phyloP scores from a whole-genome alignment of 2,888 invertebrate genomes.

The Heliconius ethilla region DNA sequence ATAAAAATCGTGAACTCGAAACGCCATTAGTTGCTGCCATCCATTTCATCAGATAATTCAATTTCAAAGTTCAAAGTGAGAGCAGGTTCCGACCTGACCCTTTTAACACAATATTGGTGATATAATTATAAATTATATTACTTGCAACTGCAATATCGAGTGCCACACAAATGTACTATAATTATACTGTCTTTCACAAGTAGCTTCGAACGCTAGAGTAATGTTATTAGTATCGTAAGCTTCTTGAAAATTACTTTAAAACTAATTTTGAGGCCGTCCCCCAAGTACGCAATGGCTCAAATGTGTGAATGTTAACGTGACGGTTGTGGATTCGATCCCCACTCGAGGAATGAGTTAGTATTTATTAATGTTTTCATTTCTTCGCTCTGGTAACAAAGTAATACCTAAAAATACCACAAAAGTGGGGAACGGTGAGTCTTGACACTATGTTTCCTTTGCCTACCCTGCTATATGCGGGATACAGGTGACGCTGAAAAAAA shows the following conservation, averaged over 20 bases:
- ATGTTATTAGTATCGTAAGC: neutral
- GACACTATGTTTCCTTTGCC: too few species aligned
- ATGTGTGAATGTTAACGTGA: too few species aligned
- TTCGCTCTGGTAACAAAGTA: too few species aligned
- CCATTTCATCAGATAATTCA: constrained; percentile 31
- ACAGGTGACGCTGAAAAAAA: too few species aligned
- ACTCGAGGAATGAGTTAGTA: too few species aligned
- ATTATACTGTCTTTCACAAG: neutral
- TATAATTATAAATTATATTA: constrained; percentile 29
- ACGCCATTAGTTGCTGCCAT: constrained; percentile 12
- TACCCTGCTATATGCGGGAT: too few species aligned
- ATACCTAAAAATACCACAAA: too few species aligned
- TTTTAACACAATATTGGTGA: constrained; percentile 28
- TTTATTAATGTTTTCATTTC: too few species aligned
- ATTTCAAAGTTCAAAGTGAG: constrained; percentile 33
- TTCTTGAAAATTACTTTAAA: neutral
- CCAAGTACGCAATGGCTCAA: too few species aligned
- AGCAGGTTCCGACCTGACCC: constrained; percentile 29
- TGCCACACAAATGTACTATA: neutral
- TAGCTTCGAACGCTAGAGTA: neutral
- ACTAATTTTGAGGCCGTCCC: too few species aligned
- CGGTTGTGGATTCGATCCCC: too few species aligned
- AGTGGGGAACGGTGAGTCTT: too few species aligned
- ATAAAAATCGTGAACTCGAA: neutral
- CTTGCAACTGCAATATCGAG: constrained; percentile 16